Evolutionary conservation across 2,888 invertebrate species (phyloP).

Genomic region (Anodontia alba): DNA sequence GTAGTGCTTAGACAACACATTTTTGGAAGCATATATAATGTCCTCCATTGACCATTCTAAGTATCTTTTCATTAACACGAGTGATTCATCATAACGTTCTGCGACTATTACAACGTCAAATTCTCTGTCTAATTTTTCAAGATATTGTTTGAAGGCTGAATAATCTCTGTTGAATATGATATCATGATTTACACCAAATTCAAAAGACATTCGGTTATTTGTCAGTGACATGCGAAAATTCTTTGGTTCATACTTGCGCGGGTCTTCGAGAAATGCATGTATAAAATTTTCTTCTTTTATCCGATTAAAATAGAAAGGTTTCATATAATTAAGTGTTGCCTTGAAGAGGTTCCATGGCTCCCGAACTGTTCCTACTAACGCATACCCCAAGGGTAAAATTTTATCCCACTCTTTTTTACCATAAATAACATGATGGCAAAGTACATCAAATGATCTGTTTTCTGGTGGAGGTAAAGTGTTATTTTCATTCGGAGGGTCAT

Average conservation of each 20-base stretch:
- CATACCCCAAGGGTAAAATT: constrained; percentile 41
- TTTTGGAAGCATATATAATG: too few relatives aligned
- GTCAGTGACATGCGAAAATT: constrained; percentile 34
- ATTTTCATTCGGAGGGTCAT: constrained; percentile 51
- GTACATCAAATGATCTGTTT: constrained; percentile 50
- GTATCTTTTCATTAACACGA: too few relatives aligned
- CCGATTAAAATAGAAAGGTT: constrained; percentile 31
- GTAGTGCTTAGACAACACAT: constrained; percentile 47
- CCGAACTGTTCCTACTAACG: constrained; percentile 48
- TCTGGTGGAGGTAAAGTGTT: constrained; percentile 47
- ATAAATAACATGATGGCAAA: constrained; percentile 60
- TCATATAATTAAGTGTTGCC: constrained; percentile 52
- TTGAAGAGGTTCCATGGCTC: constrained; percentile 51
- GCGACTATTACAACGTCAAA: too few relatives aligned
- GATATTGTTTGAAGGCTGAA: constrained; percentile 36
- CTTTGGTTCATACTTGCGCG: too few relatives aligned
- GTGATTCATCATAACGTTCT: too few relatives aligned
- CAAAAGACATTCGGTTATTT: constrained; percentile 53
- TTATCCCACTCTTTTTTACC: constrained; percentile 40
- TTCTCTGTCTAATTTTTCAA: constrained; percentile 42
- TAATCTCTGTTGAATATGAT: constrained; percentile 42
- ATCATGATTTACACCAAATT: constrained; percentile 51
- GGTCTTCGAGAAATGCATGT: too few relatives aligned
- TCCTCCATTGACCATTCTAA: too few relatives aligned
- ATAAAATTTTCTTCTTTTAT: too few relatives aligned